Percentiles rank a stretch among this genome's conserved stretches.
These are phyloP conservation scores for Dryobotodes eremita DNA, from an alignment of 2,888 invertebrate species.

Conservation along the genomic window DNA sequence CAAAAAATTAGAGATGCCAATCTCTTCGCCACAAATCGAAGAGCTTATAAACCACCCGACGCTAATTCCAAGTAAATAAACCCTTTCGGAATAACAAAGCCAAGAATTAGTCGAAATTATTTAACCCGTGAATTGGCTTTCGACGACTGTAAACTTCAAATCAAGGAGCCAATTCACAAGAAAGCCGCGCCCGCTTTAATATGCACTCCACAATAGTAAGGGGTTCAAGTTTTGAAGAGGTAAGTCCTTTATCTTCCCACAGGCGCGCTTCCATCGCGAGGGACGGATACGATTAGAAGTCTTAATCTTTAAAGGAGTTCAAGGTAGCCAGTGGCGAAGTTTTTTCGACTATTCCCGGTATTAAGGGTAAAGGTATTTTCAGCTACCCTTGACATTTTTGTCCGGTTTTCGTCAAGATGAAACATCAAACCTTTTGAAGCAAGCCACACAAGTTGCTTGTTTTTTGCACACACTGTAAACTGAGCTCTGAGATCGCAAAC, in stretches of 20 bases:
- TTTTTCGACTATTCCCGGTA: conserved; percentile 60
- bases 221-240: conserved; percentile 87
- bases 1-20: conserved; percentile 15
- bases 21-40: conserved; percentile 34
- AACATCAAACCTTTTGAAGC: conserved; percentile 44
- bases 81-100: conserved; percentile 74
- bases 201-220: conserved; percentile 88
- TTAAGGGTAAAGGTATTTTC: conserved; percentile 50
- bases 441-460: conserved; percentile 58
- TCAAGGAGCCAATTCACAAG: conserved; percentile 83
- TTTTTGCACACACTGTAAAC: conserved; percentile 59
- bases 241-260: conserved; percentile 88
- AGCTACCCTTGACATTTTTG: conserved; percentile 23
- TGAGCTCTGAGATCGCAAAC: conserved; percentile 62
- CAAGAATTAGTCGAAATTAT: conserved; percentile 81
- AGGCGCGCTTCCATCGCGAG: conserved; percentile 81
- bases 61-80: conserved; percentile 74
- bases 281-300: conserved; percentile 85
- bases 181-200: conserved; percentile 84
- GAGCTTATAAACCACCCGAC: conserved; percentile 57
- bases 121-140: conserved; percentile 82
- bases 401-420: conserved; percentile 46
- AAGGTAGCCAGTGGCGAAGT: conserved; percentile 69
- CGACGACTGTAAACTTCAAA: conserved; percentile 82
- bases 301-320: conserved; percentile 82